These are phyloP conservation scores for Lophochroa leadbeateri DNA, from an alignment of 2,113 vertebrate species.

Conservation along the genomic window DNA sequence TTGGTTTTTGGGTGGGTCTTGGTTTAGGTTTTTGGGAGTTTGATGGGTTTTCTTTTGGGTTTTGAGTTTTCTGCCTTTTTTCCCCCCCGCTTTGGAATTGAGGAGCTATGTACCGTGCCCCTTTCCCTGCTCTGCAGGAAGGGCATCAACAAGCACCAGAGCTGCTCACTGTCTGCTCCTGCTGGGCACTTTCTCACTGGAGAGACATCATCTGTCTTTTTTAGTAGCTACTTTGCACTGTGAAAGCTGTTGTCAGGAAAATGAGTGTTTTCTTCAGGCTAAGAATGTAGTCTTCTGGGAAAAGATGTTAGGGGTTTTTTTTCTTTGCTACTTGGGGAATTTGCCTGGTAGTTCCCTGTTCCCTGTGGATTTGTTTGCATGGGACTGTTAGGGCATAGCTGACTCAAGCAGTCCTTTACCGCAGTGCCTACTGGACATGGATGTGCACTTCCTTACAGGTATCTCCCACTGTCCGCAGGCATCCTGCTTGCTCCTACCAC, in stretches of 20 bases:
- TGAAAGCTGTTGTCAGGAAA: not conserved
- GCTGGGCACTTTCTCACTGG: not conserved
- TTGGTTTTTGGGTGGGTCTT: not conserved
- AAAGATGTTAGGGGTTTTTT: not conserved
- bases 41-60: not conserved
- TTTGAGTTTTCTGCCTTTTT: not conserved
- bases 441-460: not conserved
- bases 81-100: rapidly evolving
- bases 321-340: not conserved
- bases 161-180: not conserved
- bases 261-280: not conserved
- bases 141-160: not conserved
- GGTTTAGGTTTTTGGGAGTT: not conserved
- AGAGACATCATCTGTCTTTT: not conserved
- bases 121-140: not conserved
- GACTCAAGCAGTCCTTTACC: not conserved
- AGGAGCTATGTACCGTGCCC: not conserved
- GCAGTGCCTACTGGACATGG: not conserved
- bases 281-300: not conserved
- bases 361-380: not conserved
- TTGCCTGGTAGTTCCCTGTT: not conserved
- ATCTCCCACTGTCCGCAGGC: not conserved
- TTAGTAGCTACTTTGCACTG: not conserved
- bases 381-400: rapidly evolving
- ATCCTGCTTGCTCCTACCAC: not conserved